Evolutionary conservation across 2,113 vertebrate species (phyloP).

Genomic region (Myotis brandtii): DNA sequence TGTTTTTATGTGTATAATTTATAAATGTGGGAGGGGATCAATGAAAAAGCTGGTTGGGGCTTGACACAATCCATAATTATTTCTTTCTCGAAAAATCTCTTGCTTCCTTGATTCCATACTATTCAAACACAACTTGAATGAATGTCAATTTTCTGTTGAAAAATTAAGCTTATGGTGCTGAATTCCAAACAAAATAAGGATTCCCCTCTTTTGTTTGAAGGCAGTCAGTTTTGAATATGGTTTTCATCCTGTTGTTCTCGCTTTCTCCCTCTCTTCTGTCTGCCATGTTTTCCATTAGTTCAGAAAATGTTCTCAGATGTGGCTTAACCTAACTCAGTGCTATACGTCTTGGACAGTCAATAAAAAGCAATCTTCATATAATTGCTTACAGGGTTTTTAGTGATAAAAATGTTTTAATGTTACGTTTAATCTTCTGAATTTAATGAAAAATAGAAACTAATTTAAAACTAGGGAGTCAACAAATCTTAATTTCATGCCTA

Average conservation of each 20-base stretch:
- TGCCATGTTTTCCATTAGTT: background rate
- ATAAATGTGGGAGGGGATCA: background rate
- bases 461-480: background rate
- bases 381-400: background rate
- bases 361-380: background rate
- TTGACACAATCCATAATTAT: background rate
- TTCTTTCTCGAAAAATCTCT: background rate
- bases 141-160: background rate
- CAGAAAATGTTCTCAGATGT: background rate
- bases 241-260: background rate
- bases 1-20: background rate
- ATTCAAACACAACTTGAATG: background rate
- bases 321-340: background rate
- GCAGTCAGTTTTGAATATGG: background rate
- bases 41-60: background rate
- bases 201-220: slow-evolving; percentile 41
- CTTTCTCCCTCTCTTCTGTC: background rate
- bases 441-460: slow-evolving; percentile 29
- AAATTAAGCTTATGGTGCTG: background rate
- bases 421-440: background rate
- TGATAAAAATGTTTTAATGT: background rate
- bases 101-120: background rate
- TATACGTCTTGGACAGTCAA: background rate
- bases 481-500: background rate
- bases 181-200: slow-evolving; percentile 24